Percentiles rank a stretch among this genome's conserved stretches.
Evolutionary conservation across 1,140 invertebrate genomes (phyloP).

Genomic region (Asbolus verrucosus): DNA sequence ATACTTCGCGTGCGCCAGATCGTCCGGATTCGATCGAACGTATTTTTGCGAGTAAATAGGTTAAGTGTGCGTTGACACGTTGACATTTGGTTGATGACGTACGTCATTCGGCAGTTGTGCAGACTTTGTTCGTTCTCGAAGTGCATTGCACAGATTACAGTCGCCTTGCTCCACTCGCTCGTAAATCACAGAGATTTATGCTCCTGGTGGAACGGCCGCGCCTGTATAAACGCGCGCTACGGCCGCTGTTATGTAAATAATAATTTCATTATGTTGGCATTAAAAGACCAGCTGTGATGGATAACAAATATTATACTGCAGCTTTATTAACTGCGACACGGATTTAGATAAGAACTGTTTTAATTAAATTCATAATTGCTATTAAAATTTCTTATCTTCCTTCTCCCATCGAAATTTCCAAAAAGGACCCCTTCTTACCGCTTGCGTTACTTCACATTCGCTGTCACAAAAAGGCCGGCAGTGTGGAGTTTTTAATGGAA

Average conservation of each 20-base stretch:
- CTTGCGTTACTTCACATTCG: background rate
- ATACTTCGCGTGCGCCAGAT: no score
- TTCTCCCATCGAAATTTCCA: slow-evolving; percentile 13
- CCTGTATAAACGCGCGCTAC: slow-evolving; percentile 44
- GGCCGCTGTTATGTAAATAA: slow-evolving; percentile 52
- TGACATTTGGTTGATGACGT: slow-evolving; percentile 27
- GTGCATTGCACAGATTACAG: slow-evolving; percentile 51
- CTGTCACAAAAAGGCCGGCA: background rate
- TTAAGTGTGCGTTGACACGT: slow-evolving; percentile 17
- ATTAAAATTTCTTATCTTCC: slow-evolving; percentile 32
- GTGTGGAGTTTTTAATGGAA: background rate
- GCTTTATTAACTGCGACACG: slow-evolving; percentile 43
- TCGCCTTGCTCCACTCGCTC: slow-evolving; percentile 45
- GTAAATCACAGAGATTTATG: slow-evolving; percentile 54
- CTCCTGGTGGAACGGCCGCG: slow-evolving; percentile 47
- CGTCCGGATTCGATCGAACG: no score
- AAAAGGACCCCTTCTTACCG: slow-evolving; percentile 2
- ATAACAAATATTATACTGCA: slow-evolving; percentile 45
- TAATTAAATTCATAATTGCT: slow-evolving; percentile 43
- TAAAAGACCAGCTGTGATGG: slow-evolving; percentile 48
- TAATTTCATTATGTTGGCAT: slow-evolving; percentile 53
- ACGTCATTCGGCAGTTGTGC: slow-evolving; percentile 17
- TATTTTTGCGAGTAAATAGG: no score
- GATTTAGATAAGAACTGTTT: slow-evolving; percentile 38
- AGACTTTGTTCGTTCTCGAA: slow-evolving; percentile 36